Base-by-base conservation (phyloP, 2,113 vertebrate genomes). In the Grammomys surdaster region DNA sequence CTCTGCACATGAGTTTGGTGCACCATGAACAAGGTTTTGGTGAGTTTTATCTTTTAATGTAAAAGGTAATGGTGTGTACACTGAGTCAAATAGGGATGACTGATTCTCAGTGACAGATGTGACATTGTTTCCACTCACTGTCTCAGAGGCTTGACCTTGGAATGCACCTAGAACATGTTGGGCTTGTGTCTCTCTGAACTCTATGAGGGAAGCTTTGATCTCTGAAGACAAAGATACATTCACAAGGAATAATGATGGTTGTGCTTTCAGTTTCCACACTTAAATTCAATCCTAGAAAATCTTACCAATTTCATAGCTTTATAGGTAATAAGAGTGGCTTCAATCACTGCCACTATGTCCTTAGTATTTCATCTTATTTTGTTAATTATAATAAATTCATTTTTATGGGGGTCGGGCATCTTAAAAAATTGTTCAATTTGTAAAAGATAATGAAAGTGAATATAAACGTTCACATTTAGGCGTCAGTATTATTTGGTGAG, bases 1-100 rank as follows among this genome's bases (percentile, higher is more conserved):
- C 70, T 97, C 96, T 1, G 26, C 1, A 26, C 95, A 84, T 96
- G 20, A 9, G 2, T 89, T 69, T 81, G 95, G 67, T 92, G 16
- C 4, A 4, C 85, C 58, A 46, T 93, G 6, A 72, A 43, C 76
- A 65, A 70, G 89, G 2, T 94, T 76, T 97, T 96, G 91, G 97
- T 95, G 96, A 95, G 94, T 60, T 90, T 98, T 93, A 93, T 7
- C 86, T 96, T 97, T 95, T 97, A 97, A 97, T 94, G 90, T 91
- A 90, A 28, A 88, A 97, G 94, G 98, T 97, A 97, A 96, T 96
- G 92, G 90, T 95, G 93, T 96, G 94, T 98, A 96, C 98, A 97
- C 89, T 0, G 1, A 95, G 46, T 58, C 92, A 89, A 92, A 94
- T 65, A 60, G 90, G 95, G 77, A 63, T 17, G 60, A n/a, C 89